Evolutionary conservation across 2,113 vertebrate species (phyloP), one percentile per base, ranked within the genome.

Genomic region (Pleuronectes platessa): DNA sequence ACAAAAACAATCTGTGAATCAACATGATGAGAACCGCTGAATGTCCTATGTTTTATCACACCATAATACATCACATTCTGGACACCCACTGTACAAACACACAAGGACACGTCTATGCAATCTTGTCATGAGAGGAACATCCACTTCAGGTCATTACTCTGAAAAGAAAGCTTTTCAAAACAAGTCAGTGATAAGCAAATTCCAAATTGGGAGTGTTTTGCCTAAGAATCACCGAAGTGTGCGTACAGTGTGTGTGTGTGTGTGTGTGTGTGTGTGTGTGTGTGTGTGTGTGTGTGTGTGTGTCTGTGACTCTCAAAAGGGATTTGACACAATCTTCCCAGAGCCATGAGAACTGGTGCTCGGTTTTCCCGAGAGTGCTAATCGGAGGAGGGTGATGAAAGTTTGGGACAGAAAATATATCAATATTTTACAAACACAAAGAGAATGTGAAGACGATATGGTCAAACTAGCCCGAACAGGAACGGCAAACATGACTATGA

Each of bases 111-210:
- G 31, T 67, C 70, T 26, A 79, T 18, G 54, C 69, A 84, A 84
- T 51, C 26, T 45, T 65, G 63, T 77, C 71, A 73, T 76, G 68
- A 79, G 78, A 76, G 71, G 67, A 89, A 87, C 63, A 77, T 81
- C 79, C 76, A 73, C 79, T 74, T 60, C 42, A 67, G 90, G 83
- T 87, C 88, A 90, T 91, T 86, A 81, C 70, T 42, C 89, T 12
- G 0, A 13, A 40, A 60, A 83, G 79, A 83, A 79, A 72, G 31
- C 71, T 76, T 83, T 71, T 85, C 72, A 71, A 90, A 87, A 88
- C 77, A 87, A 76, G 35, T 79, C 27, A 2, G 18, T 2, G 69
- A 90, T 90, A 88, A 91, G 88, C 65, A 81, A 82, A 89, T 61
- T 79, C 86, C 84, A 85, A 80, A 81, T 20, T 88, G 56, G 79